Conservation (phyloP, 2,797 vertebrate genomes). For the Nasua narica region DNA sequence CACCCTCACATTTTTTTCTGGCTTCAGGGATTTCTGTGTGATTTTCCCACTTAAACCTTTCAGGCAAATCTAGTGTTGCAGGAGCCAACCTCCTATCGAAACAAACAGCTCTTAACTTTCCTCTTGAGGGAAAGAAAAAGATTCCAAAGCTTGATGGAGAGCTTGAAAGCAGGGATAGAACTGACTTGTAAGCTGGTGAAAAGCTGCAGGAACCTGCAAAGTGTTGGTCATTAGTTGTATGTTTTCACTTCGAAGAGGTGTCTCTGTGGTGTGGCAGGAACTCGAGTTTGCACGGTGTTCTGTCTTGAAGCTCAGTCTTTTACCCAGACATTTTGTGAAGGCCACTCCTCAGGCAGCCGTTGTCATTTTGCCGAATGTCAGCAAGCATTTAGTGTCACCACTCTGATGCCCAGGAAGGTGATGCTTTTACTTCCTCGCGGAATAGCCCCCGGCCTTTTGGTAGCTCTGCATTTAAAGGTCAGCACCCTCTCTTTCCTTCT, state of each 20-base stretch:
- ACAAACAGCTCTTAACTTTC: not conserved
- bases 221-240: not conserved
- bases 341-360: slow-evolving; percentile 48
- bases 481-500: slow-evolving; percentile 36
- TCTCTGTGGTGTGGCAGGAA: not conserved
- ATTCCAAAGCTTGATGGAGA: not conserved
- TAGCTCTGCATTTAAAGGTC: slow-evolving; percentile 61
- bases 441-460: slow-evolving; percentile 51
- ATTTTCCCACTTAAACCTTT: not conserved
- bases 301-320: slow-evolving; percentile 37
- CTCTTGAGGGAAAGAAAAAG: not conserved
- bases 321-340: slow-evolving; percentile 40
- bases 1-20: not conserved
- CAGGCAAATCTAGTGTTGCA: not conserved
- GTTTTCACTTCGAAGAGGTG: not conserved
- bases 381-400: slow-evolving; percentile 57
- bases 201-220: not conserved
- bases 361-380: slow-evolving; percentile 66
- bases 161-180: not conserved
- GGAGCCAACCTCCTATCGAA: not conserved
- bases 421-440: slow-evolving; percentile 58
- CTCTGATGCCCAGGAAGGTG: slow-evolving; percentile 48
- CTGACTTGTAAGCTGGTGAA: not conserved
- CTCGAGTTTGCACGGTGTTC: not conserved
- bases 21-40: not conserved